Percentiles rank a stretch among this genome's conserved stretches.
These are phyloP conservation scores for Lacanobia wlatinum DNA, from an alignment of 2,888 invertebrate species.

Conservation along the genomic window DNA sequence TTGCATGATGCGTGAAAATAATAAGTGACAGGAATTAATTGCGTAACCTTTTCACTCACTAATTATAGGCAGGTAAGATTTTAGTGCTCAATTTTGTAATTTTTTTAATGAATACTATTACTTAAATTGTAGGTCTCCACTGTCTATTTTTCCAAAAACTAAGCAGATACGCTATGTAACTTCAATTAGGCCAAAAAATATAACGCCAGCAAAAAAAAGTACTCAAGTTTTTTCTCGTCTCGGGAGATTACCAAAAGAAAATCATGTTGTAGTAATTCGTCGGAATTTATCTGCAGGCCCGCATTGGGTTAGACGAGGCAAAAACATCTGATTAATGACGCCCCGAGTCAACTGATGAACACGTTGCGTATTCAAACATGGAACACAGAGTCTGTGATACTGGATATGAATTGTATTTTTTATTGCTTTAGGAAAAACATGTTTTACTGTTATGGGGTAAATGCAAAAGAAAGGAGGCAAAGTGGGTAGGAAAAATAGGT, in stretches of 20 bases:
- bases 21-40: too few species aligned
- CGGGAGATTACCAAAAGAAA: conserved; percentile 62
- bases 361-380: conserved; percentile 72
- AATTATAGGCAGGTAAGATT: too few species aligned
- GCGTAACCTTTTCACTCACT: not conserved
- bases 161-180: conserved; percentile 14
- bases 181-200: conserved; percentile 46
- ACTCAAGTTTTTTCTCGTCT: conserved; percentile 53
- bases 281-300: conserved; percentile 65
- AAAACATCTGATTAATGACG: conserved; percentile 82
- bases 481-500: too few species aligned
- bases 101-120: not conserved
- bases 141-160: conserved; percentile 9
- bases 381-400: conserved; percentile 37
- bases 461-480: too few species aligned
- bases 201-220: conserved; percentile 35
- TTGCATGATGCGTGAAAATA: too few species aligned
- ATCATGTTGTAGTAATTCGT: conserved; percentile 66
- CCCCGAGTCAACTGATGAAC: conserved; percentile 70
- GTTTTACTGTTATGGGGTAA: too few species aligned
- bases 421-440: too few species aligned
- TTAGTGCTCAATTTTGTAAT: not conserved
- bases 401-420: conserved; percentile 41
- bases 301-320: conserved; percentile 65
- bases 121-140: not conserved